Base-by-base conservation (phyloP, 1,140 invertebrate genomes). In the Euwallacea similis region DNA sequence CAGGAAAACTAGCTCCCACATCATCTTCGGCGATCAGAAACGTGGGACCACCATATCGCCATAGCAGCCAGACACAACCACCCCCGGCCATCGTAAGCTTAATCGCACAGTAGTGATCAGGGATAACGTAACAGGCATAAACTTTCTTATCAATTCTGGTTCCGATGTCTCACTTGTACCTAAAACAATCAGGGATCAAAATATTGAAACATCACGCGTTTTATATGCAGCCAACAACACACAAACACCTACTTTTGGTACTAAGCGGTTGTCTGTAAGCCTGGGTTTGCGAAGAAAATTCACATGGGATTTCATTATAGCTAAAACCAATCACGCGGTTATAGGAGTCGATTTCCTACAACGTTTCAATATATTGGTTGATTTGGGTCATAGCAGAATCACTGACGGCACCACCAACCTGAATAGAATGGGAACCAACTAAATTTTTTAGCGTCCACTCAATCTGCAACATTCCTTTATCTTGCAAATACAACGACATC, bases 321-420 rank as follows among this genome's bases (percentile, higher is more conserved):
- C n/a, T n/a, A n/a, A n/a, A n/a, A n/a, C n/a, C n/a, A n/a, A 74
- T 81, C 9, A 78, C 44, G 75, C 82, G 1, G 82, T 83, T 2
- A 75, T 83, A 0, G 81, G 81, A 41, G 81, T 81, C 2, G 81
- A 83, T 66, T 82, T 83, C 54, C 67, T 85, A 7, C 16, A 43
- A 0, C 56, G 80, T 65, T 79, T 76, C 69, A 71, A 75, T 1
- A 61, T 83, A 10, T 59, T 82, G 0, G 77, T 82, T 0, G 80
- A 83, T 69, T 44, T 81, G 8, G 56, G 70, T 16, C 64, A 74
- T n/a, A 47, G 72, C 7, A 72, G 74, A 7, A 64, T 83, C 7
- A 63, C 81, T 11, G 81, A 83, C 67, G 7, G 13, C 7, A n/a
- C n/a, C n/a, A n/a, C n/a, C n/a, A n/a, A n/a, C n/a, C n/a, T n/a